Conservation (phyloP, 1,140 invertebrate species). For the Leguminivora glycinivorella region DNA sequence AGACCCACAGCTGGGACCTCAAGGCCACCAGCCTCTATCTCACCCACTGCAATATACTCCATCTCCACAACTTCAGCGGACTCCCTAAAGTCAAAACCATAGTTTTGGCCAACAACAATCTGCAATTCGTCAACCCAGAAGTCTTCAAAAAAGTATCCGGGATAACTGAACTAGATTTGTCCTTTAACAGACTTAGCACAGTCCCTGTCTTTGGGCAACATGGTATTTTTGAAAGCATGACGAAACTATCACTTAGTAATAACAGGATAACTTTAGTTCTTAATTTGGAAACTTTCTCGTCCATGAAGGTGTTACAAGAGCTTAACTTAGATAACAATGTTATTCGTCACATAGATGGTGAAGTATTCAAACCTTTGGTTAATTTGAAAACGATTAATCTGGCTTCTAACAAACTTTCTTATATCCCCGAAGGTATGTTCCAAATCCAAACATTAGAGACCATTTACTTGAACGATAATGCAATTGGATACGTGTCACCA, state of each 20-base stretch:
- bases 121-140: background rate
- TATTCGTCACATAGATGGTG: background rate
- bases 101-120: background rate
- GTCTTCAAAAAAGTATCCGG: background rate
- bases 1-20: background rate
- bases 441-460: background rate
- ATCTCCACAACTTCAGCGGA: background rate
- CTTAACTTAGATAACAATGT: background rate
- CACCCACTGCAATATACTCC: background rate
- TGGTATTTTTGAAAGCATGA: background rate
- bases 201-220: background rate
- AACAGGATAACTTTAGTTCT: background rate
- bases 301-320: background rate
- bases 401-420: background rate
- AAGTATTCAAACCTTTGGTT: background rate
- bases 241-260: background rate
- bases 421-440: background rate
- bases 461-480: background rate
- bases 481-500: background rate
- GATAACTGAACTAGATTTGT: background rate
- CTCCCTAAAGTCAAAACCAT: conserved; percentile 1
- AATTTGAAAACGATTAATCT: background rate
- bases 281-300: background rate
- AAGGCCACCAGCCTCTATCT: background rate
- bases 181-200: background rate